phyloP scores from a whole-genome alignment of 2,113 vertebrate species.

The Cisticola juncidis region DNA sequence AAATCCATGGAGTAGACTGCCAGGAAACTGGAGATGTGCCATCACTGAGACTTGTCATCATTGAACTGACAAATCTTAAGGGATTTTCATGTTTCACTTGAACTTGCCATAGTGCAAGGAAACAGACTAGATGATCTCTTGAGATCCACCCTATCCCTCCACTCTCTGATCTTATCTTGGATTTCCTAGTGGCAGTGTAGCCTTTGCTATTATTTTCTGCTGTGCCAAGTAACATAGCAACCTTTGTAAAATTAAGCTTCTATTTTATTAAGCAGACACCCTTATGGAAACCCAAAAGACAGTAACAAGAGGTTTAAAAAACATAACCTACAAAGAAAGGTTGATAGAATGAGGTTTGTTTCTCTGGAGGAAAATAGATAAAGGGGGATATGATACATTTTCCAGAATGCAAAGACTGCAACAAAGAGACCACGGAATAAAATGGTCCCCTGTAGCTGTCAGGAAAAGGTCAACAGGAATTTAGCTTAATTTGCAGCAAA shows the following conservation, averaged over 20 bases:
- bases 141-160: not conserved
- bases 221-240: not conserved
- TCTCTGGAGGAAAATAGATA: not conserved
- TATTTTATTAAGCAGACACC: slow-evolving; percentile 4
- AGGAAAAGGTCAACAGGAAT: slow-evolving; percentile 28
- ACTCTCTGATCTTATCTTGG: not conserved
- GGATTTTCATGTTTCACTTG: not conserved
- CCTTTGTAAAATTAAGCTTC: not conserved
- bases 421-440: slow-evolving; percentile 8
- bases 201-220: slow-evolving; percentile 7
- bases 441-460: not conserved
- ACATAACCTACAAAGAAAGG: not conserved
- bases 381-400: not conserved
- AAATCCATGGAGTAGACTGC: not conserved
- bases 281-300: not conserved
- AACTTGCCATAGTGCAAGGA: not conserved
- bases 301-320: not conserved
- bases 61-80: not conserved
- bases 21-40: not conserved
- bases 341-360: not conserved
- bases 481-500: slow-evolving; percentile 13
- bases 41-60: not conserved
- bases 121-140: not conserved
- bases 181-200: not conserved
- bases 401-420: not conserved